Percentiles rank a stretch among this genome's conserved stretches.
Conservation (phyloP, 2,888 invertebrate genomes). For the Argyra leucocephala region DNA sequence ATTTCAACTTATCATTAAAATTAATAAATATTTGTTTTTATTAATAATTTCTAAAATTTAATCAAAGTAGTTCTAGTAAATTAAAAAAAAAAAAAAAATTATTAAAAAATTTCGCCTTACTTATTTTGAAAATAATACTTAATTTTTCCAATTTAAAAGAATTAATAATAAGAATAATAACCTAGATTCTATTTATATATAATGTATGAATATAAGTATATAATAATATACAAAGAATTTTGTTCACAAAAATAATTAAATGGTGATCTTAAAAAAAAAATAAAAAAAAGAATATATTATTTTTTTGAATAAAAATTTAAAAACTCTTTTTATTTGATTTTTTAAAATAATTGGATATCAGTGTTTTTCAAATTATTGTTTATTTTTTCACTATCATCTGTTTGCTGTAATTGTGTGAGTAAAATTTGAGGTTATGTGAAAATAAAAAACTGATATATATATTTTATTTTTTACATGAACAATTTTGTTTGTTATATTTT, state of each 20-base stretch:
- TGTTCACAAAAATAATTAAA: no score
- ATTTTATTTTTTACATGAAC: no score
- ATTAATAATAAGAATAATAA: background rate
- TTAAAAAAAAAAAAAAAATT: background rate
- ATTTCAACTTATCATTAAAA: no score
- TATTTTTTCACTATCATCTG: background rate
- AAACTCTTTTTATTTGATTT: background rate
- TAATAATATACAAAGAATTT: no score
- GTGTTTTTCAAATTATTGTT: background rate
- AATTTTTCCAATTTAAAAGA: background rate
- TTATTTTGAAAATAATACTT: background rate
- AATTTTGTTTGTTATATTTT: no score
- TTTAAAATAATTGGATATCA: background rate
- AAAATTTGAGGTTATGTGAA: background rate
- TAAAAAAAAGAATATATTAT: no score
- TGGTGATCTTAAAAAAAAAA: no score
- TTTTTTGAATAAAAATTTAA: no score
- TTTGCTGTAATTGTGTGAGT: background rate
- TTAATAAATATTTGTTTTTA: no score
- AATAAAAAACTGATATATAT: no score
- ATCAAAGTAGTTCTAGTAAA: background rate
- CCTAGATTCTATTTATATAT: background rate
- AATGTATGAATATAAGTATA: background rate
- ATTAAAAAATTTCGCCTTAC: background rate
- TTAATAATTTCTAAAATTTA: no score